These are phyloP conservation scores for Hylaeus volcanicus DNA, from an alignment of 1,140 invertebrate species.

Conservation along the genomic window DNA sequence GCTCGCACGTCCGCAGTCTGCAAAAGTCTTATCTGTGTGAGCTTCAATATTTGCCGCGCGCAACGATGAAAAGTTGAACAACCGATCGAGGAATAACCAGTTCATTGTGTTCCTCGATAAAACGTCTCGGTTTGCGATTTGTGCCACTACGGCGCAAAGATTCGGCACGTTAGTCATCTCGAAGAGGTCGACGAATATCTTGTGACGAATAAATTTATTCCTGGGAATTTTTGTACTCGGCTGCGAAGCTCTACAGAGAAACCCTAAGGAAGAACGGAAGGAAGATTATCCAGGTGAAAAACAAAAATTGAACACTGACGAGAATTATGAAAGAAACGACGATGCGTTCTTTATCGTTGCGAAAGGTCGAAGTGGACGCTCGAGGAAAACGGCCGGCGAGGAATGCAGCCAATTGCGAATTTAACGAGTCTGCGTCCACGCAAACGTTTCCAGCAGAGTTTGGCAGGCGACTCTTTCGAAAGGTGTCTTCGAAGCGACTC, in stretches of 20 bases:
- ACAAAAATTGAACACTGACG: not conserved
- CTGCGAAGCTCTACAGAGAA: no score
- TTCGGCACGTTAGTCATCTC: not conserved
- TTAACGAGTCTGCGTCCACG: no score
- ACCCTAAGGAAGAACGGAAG: no score
- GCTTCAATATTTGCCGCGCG: constrained; percentile 39
- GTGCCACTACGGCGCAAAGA: constrained; percentile 18
- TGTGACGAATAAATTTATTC: no score
- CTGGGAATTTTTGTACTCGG: not conserved
- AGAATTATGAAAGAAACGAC: not conserved
- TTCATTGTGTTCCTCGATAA: constrained; percentile 40
- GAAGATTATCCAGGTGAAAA: not conserved
- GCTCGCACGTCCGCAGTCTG: constrained; percentile 18
- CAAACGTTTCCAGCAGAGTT: no score
- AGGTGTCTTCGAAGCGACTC: no score
- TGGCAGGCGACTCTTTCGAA: no score
- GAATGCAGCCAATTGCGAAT: not conserved
- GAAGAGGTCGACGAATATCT: no score
- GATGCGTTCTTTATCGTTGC: constrained; percentile 2
- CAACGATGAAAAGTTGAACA: not conserved
- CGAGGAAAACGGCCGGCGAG: no score
- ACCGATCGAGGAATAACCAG: constrained; percentile 23
- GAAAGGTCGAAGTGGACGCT: not conserved
- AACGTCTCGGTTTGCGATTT: constrained; percentile 32
- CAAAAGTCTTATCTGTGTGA: constrained; percentile 35